Conservation (phyloP, 2,797 vertebrate genomes). For the Macrochelys suwanniensis region DNA sequence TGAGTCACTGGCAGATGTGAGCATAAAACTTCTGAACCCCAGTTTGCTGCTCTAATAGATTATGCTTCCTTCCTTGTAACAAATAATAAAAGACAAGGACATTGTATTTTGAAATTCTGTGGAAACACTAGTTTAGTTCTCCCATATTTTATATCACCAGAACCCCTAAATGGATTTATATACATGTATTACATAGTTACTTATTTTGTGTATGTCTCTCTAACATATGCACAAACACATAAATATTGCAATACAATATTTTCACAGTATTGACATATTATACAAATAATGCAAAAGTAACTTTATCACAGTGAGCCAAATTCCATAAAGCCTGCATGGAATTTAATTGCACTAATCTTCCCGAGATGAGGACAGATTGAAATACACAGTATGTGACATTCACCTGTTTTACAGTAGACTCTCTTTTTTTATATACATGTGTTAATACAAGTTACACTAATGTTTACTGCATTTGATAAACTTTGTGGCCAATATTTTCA, state of each 20-base stretch:
- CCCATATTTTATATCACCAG: neutral
- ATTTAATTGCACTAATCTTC: neutral
- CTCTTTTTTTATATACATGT: neutral
- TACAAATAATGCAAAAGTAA: neutral
- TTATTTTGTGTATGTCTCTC: neutral
- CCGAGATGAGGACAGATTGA: neutral
- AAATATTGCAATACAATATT: neutral
- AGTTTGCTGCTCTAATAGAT: rapidly evolving
- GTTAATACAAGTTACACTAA: neutral
- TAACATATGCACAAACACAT: too few relatives aligned
- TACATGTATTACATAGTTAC: neutral
- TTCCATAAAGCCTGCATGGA: neutral
- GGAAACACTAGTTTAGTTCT: neutral
- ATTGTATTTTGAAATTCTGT: rapidly evolving
- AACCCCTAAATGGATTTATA: neutral
- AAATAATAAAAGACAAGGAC: rapidly evolving
- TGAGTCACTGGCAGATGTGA: neutral
- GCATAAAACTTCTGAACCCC: neutral
- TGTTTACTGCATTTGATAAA: neutral
- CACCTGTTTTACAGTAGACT: neutral
- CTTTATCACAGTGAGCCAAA: neutral
- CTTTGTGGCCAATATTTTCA: neutral
- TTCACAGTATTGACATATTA: neutral
- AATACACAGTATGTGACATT: neutral
- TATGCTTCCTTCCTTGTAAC: neutral